A percentile compares a stretch with the other conserved stretches of the same genome.
Evolutionary conservation across 2,888 invertebrate genomes (phyloP).

Genomic region (Saturnia pavonia): DNA sequence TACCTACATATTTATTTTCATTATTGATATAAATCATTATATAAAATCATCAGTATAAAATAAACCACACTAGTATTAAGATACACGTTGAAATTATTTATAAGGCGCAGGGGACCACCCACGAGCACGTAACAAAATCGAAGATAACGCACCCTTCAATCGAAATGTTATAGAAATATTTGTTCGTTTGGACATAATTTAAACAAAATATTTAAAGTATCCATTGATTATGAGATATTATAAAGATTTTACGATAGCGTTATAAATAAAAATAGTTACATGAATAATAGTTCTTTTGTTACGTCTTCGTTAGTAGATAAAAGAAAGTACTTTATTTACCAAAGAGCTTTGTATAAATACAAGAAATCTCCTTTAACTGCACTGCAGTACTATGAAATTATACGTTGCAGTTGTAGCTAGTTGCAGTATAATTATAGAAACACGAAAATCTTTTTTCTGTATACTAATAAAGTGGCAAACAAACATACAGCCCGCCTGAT

Average conservation of each 20-base stretch:
- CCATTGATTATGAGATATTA: background rate
- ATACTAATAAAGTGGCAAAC: too few relatives aligned
- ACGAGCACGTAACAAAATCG: conserved; percentile 22
- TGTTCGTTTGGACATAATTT: background rate
- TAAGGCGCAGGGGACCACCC: conserved; percentile 31
- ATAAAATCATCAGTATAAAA: background rate
- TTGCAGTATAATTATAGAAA: too few relatives aligned
- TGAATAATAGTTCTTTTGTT: background rate
- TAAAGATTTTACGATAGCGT: background rate
- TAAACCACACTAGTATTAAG: background rate
- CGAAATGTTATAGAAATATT: background rate
- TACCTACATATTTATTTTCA: background rate
- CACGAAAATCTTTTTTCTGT: background rate
- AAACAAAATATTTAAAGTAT: conserved; percentile 7
- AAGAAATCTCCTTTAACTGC: too few relatives aligned
- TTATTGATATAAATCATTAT: background rate
- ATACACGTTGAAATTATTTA: conserved; percentile 30
- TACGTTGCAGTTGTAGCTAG: too few relatives aligned
- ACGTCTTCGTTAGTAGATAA: too few relatives aligned
- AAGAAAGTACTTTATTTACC: too few relatives aligned
- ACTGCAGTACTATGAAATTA: too few relatives aligned
- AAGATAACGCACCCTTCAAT: conserved; percentile 11
- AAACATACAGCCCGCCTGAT: too few relatives aligned
- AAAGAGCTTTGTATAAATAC: too few relatives aligned
- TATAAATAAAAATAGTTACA: background rate